Conservation (phyloP, 2,797 vertebrate genomes). For the Lepilemur ruficaudatus region DNA sequence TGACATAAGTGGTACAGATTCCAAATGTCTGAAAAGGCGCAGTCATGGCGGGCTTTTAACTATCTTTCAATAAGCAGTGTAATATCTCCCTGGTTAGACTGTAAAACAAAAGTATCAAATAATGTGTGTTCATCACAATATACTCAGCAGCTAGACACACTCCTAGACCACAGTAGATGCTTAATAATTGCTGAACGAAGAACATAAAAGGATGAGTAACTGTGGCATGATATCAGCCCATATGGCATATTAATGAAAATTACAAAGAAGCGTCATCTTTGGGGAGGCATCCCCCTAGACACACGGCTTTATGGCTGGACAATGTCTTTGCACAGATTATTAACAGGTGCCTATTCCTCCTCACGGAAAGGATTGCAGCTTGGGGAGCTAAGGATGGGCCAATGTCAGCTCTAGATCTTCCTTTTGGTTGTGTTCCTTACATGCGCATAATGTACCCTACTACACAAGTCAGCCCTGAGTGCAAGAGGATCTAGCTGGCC, state of each 20-base stretch:
- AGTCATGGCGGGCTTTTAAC: neutral
- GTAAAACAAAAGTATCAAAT: neutral
- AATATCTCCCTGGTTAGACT: neutral
- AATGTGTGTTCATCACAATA: neutral
- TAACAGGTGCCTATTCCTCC: neutral
- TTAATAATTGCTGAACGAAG: neutral
- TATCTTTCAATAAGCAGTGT: neutral
- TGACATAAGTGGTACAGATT: neutral
- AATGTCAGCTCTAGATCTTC: neutral
- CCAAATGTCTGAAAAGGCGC: neutral
- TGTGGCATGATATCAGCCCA: neutral
- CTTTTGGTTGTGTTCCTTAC: neutral
- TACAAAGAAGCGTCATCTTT: neutral
- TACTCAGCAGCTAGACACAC: neutral
- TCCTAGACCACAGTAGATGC: neutral
- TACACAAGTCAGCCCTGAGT: neutral
- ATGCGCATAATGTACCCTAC: neutral
- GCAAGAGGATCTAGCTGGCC: neutral
- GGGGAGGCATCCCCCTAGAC: neutral
- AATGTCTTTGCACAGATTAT: neutral
- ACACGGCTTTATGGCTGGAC: neutral
- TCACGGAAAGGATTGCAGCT: neutral
- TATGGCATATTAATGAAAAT: neutral
- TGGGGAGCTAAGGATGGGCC: neutral
- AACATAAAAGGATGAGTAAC: neutral